Evolutionary conservation across 2,888 invertebrate species (phyloP).

Genomic region (Plebejus argus): DNA sequence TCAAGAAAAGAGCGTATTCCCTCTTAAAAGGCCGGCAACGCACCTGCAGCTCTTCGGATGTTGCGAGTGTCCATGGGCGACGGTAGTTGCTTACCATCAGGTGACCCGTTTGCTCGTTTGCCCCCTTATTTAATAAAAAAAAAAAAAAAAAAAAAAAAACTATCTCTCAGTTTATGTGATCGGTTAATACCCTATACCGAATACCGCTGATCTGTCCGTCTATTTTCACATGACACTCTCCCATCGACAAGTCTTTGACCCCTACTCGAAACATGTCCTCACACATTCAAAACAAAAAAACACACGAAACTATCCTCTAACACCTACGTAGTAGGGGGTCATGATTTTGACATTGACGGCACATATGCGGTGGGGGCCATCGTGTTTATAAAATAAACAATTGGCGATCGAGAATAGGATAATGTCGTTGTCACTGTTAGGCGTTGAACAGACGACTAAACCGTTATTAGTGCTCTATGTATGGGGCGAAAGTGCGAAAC

Average conservation of each 20-base stretch:
- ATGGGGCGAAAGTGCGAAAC: slow-evolving; percentile 35
- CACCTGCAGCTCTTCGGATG: too few relatives aligned
- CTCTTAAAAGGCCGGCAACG: too few relatives aligned
- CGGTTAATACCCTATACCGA: background rate
- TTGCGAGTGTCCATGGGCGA: too few relatives aligned
- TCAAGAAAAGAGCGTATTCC: too few relatives aligned
- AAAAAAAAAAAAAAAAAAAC: too few relatives aligned
- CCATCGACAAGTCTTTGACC: slow-evolving; percentile 60
- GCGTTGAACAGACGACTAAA: slow-evolving; percentile 58
- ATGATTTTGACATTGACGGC: background rate
- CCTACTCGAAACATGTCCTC: slow-evolving; percentile 67
- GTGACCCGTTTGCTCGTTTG: too few relatives aligned
- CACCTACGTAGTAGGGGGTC: slow-evolving; percentile 29
- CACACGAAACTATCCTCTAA: slow-evolving; percentile 39
- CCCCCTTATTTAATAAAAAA: too few relatives aligned
- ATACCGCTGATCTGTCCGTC: slow-evolving; percentile 33
- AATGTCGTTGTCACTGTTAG: slow-evolving; percentile 70
- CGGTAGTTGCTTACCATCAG: too few relatives aligned
- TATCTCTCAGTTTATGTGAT: background rate
- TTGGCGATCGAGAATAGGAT: slow-evolving; percentile 68
- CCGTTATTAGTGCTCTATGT: slow-evolving; percentile 46
- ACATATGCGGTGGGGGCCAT: slow-evolving; percentile 22
- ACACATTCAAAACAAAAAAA: slow-evolving; percentile 35
- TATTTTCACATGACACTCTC: slow-evolving; percentile 50
- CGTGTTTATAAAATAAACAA: slow-evolving; percentile 70